Base-by-base conservation (phyloP, 1,140 invertebrate species). In the Carcinoscorpius rotundicauda region DNA sequence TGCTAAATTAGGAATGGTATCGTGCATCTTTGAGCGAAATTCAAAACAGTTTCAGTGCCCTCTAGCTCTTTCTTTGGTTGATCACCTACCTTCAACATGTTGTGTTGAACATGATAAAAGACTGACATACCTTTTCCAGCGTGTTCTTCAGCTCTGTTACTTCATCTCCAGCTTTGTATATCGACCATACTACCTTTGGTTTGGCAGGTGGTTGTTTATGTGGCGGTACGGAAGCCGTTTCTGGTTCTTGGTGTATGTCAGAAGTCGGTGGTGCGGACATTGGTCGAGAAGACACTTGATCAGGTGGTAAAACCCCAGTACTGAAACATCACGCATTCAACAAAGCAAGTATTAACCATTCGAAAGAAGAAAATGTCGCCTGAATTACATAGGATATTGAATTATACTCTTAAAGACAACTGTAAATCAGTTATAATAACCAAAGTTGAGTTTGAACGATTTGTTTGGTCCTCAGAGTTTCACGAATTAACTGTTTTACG, bases 221-320 rank as follows among this genome's bases (percentile, higher is more conserved):
- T 8, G 56, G 56, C 5, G 56, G 56, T 4, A 57, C 4, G 48
- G n/a, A 10, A 10, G 3, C 48, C n/a, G 48, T 11, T 11, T 11
- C 10, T 8, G 56, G 56, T 57, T 57, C 10, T 11, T 57, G 9
- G 8, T 4, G 5, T 57, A 9, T 9, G n/a, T 57, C 8, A 29
- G 3, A 58, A 61, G n/a, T 58, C 53, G 6, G 9, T 50, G n/a
- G 52, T 52, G 5, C 63, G 51, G 0, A 58, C 52, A 48, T 53
- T 61, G n/a, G 63, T 62, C 50, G 63, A 56, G 11, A 63, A 61
- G 5, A 66, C 55, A 50, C 57, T 62, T 3, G 48, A 52, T 6
- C 49, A 48, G 4, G 65, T 62, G 1, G 65, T 49, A 51, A 63
- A 50, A 50, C 63, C 61, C 5, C 58, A n/a, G 1, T 61, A 10